Base-by-base conservation (phyloP, 2,888 invertebrate genomes). In the Theretra japonica region DNA sequence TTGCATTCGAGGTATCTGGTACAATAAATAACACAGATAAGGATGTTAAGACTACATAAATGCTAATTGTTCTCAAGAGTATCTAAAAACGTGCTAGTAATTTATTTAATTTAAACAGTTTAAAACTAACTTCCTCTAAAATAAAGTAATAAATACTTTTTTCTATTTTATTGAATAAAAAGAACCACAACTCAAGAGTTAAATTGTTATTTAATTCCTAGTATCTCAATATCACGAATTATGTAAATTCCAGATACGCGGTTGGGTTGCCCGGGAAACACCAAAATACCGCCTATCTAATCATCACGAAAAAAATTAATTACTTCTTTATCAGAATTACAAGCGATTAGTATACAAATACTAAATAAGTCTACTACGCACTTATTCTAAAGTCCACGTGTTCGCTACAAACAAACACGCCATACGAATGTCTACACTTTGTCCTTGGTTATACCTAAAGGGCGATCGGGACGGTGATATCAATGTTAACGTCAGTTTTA, bases 391-490 rank as follows among this genome's bases (percentile, higher is more conserved):
- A 65, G 17, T 6, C 23, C 65, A 70, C 69, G 58, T 57, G 41
- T 58, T 70, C 53, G 17, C 53, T 48, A 53, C 33, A 41, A 41
- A 17, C 58, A 41, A 69, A 28, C 7, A 58, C 41, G 58, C 41
- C 69, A 58, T 70, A 21, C 23, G 41, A 21, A 41, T 56, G 30
- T 30, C 53, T 30, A n/a, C 53, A 53, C n/a, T 57, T 33, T 70
- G 65, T 65, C 65, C 65, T 65, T 65, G 23, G 41, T 19, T 41
- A 23, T 58, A 21, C 23, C 25, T 48, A 57, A 58, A 58, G 69
- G 69, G 58, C 69, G 58, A 70, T 58, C 57, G 19, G 41, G 41
- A 58, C 69, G 33, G 23, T 33, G 69, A 57, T 70, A 70, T 58
- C 57, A 69, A 56, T 21, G 41, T 33, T 41, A 48, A n/a, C 33